Evolutionary conservation across 37 sponge, comb jelly and placozoan genomes (phyloP).

Genomic region (Dysidea cf. avara): DNA sequence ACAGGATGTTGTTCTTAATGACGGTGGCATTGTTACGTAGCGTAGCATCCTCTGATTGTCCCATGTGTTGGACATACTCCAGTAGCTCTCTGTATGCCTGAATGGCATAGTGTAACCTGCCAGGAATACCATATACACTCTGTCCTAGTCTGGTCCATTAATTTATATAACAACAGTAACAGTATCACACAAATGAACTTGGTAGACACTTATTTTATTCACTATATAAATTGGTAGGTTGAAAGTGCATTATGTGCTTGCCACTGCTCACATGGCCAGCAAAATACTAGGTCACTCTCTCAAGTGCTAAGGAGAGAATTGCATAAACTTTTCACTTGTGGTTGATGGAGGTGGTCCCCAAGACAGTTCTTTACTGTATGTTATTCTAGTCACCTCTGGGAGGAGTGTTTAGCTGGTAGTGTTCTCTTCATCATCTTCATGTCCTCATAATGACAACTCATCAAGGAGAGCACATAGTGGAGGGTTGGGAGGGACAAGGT

Average conservation of each 20-base stretch:
- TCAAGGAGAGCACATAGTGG: conserved; percentile 67
- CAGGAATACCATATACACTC: too few relatives aligned
- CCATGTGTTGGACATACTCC: conserved; percentile 73
- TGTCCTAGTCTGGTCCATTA: background rate
- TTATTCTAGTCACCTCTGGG: conserved; percentile 69
- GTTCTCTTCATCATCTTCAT: conserved; percentile 69
- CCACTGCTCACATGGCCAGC: too few relatives aligned
- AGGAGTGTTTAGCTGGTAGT: conserved; percentile 37
- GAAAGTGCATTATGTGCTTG: too few relatives aligned
- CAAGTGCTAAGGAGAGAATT: too few relatives aligned
- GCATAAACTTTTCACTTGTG: too few relatives aligned
- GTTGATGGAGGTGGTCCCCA: too few relatives aligned
- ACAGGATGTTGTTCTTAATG: conserved; percentile 85
- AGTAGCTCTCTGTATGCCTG: conserved; percentile 82
- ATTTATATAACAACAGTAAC: background rate
- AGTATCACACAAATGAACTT: background rate
- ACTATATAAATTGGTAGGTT: background rate
- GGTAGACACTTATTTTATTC: background rate
- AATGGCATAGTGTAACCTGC: conserved; percentile 84
- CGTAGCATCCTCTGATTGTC: conserved; percentile 37
- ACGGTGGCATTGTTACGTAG: conserved; percentile 79
- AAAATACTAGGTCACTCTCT: too few relatives aligned
- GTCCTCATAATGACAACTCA: conserved; percentile 67
- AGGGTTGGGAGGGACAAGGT: conserved; percentile 63
- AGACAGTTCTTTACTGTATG: too few relatives aligned